A percentile compares a stretch with the other conserved stretches of the same genome.
Evolutionary conservation across 2,113 vertebrate species (phyloP).

Genomic region (Rousettus leschenaultii): DNA sequence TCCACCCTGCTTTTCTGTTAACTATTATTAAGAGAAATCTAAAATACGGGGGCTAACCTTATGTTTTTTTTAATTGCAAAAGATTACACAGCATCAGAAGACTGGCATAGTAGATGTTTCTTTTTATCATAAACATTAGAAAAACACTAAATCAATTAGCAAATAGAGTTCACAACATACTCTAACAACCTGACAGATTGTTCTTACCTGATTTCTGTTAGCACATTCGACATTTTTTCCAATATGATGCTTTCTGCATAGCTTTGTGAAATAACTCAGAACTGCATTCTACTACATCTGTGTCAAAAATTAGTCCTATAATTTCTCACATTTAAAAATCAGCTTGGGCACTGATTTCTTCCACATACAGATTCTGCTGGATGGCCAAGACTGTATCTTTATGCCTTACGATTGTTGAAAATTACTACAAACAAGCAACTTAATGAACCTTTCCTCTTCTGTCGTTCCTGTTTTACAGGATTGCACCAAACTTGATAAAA

Average conservation of each 20-base stretch:
- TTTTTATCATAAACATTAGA: conserved; percentile 31
- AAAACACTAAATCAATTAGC: background rate
- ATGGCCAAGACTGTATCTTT: background rate
- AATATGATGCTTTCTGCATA: background rate
- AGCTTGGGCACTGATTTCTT: background rate
- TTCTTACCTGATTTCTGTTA: background rate
- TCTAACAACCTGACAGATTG: background rate
- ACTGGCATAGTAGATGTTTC: background rate
- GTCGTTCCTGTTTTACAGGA: background rate
- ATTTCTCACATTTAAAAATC: conserved; percentile 8
- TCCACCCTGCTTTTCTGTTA: background rate
- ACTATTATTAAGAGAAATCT: background rate
- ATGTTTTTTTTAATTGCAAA: conserved; percentile 5
- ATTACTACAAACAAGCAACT: background rate
- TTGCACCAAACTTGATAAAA: conserved; percentile 18
- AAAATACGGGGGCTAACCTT: background rate
- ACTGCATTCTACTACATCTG: background rate
- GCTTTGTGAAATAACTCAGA: background rate
- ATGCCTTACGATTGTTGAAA: background rate
- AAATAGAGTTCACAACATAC: background rate
- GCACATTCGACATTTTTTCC: background rate
- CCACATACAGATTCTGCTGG: background rate
- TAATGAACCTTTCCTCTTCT: conserved; percentile 19
- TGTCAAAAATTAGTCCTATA: background rate
- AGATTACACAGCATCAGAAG: background rate